Conservation (phyloP, 2,797 vertebrate species). For the Cyclura pinguis region DNA sequence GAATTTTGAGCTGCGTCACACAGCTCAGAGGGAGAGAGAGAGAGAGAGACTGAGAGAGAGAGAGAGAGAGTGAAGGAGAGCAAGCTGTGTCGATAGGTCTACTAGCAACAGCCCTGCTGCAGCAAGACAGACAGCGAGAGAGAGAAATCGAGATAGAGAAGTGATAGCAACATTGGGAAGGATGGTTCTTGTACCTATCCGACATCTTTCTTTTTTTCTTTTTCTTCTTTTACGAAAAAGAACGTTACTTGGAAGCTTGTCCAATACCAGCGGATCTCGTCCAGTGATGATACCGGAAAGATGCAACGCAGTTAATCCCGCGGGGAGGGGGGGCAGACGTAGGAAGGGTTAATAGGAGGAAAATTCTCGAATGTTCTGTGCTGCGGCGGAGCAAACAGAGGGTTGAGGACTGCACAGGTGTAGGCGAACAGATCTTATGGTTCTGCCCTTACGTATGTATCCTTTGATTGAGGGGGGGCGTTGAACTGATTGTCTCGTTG, state of each 20-base stretch:
- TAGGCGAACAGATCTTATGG: conserved; percentile 73
- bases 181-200: conserved; percentile 71
- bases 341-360: conserved; percentile 85
- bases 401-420: conserved; percentile 82
- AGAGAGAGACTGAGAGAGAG: conserved; percentile 78
- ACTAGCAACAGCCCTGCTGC: conserved; percentile 88
- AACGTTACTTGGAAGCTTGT: conserved; percentile 66
- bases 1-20: conserved; percentile 99
- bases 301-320: conserved; percentile 83
- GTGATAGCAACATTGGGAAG: conserved; percentile 77
- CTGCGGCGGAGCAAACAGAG: conserved; percentile 76
- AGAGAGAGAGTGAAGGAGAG: conserved; percentile 78
- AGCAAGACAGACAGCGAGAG: conserved; percentile 84
- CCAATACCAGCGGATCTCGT: conserved; percentile 70
- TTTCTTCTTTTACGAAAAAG: conserved; percentile 27
- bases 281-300: conserved; percentile 85
- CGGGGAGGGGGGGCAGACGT: conserved; percentile 75
- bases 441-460: conserved; percentile 80
- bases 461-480: conserved; percentile 65
- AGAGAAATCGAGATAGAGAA: conserved; percentile 78
- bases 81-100: conserved; percentile 85
- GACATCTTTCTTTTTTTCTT: conserved; percentile 34
- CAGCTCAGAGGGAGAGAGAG: conserved; percentile 85
- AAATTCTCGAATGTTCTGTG: conserved; percentile 90
- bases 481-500: conserved; percentile 46